phyloP scores from a whole-genome alignment of 2,113 vertebrate genomes.

The Sakesphorus luctuosus region DNA sequence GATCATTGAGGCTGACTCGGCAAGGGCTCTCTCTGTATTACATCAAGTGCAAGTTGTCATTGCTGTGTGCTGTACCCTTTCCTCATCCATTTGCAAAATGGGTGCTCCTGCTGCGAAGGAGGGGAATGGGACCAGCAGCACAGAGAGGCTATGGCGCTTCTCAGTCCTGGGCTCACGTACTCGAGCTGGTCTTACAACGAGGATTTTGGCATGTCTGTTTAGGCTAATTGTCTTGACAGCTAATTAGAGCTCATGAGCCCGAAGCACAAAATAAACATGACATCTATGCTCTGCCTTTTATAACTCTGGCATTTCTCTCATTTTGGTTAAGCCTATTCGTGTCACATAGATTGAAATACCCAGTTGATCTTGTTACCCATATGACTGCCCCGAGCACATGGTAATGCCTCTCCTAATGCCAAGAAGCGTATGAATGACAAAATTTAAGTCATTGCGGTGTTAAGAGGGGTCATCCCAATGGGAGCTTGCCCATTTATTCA shows the following conservation, averaged over 20 bases:
- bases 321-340: slow-evolving; percentile 2
- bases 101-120: background rate
- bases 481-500: background rate
- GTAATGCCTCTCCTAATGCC: background rate
- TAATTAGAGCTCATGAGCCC: background rate
- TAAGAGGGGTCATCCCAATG: background rate
- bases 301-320: background rate
- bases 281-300: background rate
- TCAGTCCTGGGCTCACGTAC: background rate
- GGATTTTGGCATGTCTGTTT: background rate
- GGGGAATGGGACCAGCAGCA: background rate
- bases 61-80: background rate
- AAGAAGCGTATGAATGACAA: background rate
- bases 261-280: slow-evolving; percentile 33
- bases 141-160: rapidly evolving
- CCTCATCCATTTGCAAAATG: rapidly evolving
- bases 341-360: slow-evolving; percentile 7
- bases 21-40: background rate
- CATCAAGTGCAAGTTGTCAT: background rate
- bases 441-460: background rate
- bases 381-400: background rate
- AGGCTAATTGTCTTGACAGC: slow-evolving; percentile 33
- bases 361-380: slow-evolving; percentile 12
- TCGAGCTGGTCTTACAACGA: background rate
- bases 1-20: background rate